These are phyloP conservation scores for Erynnis tages DNA, from an alignment of 2,888 invertebrate species.

Conservation along the genomic window DNA sequence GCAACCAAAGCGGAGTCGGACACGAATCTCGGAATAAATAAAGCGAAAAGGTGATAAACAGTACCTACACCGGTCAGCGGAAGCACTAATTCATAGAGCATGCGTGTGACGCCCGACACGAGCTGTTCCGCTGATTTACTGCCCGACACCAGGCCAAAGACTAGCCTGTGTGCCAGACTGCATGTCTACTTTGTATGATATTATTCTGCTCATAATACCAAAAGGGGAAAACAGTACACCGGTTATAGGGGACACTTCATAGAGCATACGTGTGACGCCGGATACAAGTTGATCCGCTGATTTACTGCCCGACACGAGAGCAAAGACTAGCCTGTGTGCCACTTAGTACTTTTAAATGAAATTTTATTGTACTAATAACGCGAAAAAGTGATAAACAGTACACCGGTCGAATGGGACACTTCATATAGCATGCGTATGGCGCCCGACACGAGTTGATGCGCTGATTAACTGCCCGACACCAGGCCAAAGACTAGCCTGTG, in stretches of 20 bases:
- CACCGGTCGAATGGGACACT: too few species aligned
- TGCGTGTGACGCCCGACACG: slow-evolving; percentile 36
- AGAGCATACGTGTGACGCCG: not conserved
- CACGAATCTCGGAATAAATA: slow-evolving; percentile 25
- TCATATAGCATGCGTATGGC: too few species aligned
- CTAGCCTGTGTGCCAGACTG: slow-evolving; percentile 31
- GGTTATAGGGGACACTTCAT: too few species aligned
- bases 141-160: slow-evolving; percentile 13
- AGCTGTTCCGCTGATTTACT: slow-evolving; percentile 29
- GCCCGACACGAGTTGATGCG: not conserved
- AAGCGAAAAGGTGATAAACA: slow-evolving; percentile 27
- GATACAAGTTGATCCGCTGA: not conserved
- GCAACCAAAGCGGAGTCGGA: slow-evolving; percentile 10
- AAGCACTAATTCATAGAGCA: slow-evolving; percentile 43
- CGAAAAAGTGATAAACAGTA: too few species aligned
- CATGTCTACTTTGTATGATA: slow-evolving; percentile 3
- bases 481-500: not conserved
- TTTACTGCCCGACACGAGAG: not conserved
- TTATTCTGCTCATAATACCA: too few species aligned
- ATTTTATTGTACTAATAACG: not conserved
- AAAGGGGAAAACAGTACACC: too few species aligned
- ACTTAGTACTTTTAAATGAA: too few species aligned
- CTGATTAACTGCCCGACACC: not conserved
- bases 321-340: not conserved
- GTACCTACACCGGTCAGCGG: slow-evolving; percentile 28